Conservation (phyloP, 1,140 invertebrate species). For the Hyposmocoma kahamanoa region DNA sequence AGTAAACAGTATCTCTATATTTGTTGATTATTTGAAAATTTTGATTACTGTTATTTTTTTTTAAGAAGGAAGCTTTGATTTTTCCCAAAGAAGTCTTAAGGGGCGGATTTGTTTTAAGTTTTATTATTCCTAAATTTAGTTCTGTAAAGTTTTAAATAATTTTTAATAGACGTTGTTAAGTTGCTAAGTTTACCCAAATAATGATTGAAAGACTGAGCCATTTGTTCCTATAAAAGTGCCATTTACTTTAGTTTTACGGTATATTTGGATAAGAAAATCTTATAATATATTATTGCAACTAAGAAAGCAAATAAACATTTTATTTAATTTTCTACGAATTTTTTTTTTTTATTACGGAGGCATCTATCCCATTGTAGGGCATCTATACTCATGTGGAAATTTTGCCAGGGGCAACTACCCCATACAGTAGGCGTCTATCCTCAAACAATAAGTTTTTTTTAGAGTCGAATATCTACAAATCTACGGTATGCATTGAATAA, state of each 20-base stretch:
- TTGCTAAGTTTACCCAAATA: background rate
- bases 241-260: too few species aligned
- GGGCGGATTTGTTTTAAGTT: background rate
- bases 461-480: background rate
- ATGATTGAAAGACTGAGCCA: too few species aligned
- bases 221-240: too few species aligned
- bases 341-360: background rate
- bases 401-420: background rate
- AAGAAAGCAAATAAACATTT: background rate
- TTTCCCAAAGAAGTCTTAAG: background rate
- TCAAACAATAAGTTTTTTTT: background rate
- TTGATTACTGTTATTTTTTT: constrained; percentile 1
- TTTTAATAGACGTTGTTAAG: background rate
- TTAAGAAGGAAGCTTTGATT: constrained; percentile 1
- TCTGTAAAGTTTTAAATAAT: too few species aligned
- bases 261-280: too few species aligned
- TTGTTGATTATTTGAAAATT: background rate
- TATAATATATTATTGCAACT: too few species aligned
- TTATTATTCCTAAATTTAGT: background rate
- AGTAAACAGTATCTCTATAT: background rate
- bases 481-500: background rate
- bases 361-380: background rate
- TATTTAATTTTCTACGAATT: background rate
- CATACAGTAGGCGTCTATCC: background rate
- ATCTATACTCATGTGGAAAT: background rate